phyloP scores from a whole-genome alignment of 2,888 invertebrate genomes.

The Labia minor region DNA sequence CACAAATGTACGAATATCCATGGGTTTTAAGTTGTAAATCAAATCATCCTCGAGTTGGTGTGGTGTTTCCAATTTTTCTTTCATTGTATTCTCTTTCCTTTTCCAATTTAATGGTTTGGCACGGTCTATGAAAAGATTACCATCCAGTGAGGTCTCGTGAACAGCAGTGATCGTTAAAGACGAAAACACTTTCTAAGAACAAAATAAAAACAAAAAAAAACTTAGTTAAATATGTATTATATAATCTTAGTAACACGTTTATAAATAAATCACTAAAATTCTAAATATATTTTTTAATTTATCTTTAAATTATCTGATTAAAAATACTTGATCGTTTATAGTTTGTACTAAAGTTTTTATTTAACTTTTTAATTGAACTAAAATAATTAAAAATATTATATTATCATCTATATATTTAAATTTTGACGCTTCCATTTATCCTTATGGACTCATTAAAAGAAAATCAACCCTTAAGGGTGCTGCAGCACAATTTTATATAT shows the following conservation, averaged over 20 bases:
- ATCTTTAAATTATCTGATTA: no score
- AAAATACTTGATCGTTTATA: no score
- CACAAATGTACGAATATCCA: slow-evolving; percentile 62
- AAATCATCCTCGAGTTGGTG: slow-evolving; percentile 29
- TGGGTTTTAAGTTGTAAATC: slow-evolving; percentile 48
- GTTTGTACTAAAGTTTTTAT: no score
- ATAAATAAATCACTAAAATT: neutral
- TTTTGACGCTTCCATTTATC: no score
- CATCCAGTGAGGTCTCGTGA: slow-evolving; percentile 43
- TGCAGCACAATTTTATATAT: no score
- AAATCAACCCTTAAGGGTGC: no score
- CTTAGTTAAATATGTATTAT: no score
- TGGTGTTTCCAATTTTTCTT: slow-evolving; percentile 28
- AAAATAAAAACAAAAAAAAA: no score
- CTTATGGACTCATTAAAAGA: no score
- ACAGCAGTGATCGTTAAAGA: slow-evolving; percentile 33
- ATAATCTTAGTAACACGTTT: neutral
- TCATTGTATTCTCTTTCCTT: slow-evolving; percentile 31
- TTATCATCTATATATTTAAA: no score
- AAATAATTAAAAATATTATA: no score
- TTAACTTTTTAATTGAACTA: no score
- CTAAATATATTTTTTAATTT: neutral
- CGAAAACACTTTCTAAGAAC: slow-evolving; percentile 32
- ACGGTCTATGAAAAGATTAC: slow-evolving; percentile 44
- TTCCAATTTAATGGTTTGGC: slow-evolving; percentile 44